phyloP scores from a whole-genome alignment of 2,888 invertebrate species.

The Acanthoscelides obtectus region DNA sequence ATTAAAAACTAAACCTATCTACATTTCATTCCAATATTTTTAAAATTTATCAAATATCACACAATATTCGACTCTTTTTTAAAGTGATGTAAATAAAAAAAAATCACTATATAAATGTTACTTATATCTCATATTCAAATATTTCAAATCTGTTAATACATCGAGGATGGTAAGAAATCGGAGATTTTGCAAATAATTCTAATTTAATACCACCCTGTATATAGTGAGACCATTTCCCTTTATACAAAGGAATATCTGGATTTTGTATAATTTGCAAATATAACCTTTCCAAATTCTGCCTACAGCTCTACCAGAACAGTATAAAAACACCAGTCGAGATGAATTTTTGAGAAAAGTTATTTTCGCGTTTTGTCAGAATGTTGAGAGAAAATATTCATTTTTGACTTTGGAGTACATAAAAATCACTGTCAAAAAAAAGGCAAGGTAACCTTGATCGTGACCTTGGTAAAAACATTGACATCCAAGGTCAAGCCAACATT shows the following conservation, averaged over 20 bases:
- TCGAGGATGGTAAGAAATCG: background rate
- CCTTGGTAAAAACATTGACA: no score
- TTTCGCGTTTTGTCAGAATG: background rate
- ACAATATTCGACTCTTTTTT: constrained; percentile 1
- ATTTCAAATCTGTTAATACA: background rate
- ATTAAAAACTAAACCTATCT: background rate
- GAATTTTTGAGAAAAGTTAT: background rate
- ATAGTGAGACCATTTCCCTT: background rate
- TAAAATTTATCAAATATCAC: constrained; percentile 1
- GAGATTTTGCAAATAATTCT: background rate
- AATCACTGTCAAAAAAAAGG: no score
- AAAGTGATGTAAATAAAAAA: constrained; percentile 2
- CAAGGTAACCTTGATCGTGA: no score
- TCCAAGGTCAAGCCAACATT: no score
- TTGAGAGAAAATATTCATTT: background rate
- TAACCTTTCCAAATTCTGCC: background rate
- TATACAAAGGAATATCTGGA: background rate
- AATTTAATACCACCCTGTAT: background rate
- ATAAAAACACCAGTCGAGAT: background rate
- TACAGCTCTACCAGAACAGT: background rate
- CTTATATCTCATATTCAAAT: background rate
- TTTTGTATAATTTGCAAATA: background rate
- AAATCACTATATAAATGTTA: background rate
- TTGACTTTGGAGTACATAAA: no score
- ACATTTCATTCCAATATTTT: constrained; percentile 1